phyloP scores from a whole-genome alignment of 2,113 vertebrate species.

The Lophura nycthemera region DNA sequence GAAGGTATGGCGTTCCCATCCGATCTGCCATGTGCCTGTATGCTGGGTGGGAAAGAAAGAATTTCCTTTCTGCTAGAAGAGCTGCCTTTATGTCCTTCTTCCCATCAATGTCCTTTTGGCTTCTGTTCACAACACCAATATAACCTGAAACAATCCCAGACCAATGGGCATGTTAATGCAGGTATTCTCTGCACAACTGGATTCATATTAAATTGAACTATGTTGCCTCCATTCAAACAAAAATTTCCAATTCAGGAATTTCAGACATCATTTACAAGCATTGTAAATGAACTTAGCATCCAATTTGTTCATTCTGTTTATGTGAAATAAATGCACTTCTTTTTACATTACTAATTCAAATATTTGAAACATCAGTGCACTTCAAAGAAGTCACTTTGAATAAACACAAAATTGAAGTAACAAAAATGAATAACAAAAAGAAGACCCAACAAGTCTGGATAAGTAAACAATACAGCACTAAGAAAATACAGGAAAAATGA shows the following conservation, averaged over 20 bases:
- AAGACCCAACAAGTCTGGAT: fast-evolving
- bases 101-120: constrained; percentile 98
- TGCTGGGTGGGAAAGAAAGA: constrained; percentile 94
- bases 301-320: neutral
- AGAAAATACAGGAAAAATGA: neutral
- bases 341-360: neutral
- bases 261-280: neutral
- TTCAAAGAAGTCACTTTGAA: neutral
- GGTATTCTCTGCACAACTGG: neutral
- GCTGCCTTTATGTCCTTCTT: constrained; percentile 95
- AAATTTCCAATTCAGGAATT: neutral
- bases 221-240: neutral
- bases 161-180: neutral
- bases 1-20: constrained; percentile 95
- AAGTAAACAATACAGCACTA: neutral
- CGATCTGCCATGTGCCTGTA: constrained; percentile 96
- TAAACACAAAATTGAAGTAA: neutral
- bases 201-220: neutral
- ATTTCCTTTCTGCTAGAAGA: constrained; percentile 94
- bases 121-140: constrained; percentile 97
- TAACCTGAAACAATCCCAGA: constrained; percentile 82
- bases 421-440: neutral
- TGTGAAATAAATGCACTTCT: neutral
- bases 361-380: neutral
- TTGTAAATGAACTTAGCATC: neutral